These are phyloP conservation scores for Rhaphigaster nebulosa DNA, from an alignment of 2,888 invertebrate species.

Conservation along the genomic window DNA sequence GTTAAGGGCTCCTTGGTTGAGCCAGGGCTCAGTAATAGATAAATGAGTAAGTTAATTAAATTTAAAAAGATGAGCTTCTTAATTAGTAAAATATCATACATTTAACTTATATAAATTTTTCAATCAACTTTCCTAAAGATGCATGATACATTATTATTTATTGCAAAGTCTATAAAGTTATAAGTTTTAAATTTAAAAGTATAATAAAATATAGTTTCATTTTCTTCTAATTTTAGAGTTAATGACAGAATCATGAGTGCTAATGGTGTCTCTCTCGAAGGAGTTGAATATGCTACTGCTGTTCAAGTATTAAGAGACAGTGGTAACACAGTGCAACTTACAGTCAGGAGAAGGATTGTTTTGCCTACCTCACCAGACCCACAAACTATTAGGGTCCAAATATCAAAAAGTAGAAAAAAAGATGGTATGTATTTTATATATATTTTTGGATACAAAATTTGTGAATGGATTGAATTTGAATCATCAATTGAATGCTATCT, in stretches of 20 bases:
- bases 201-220: not conserved
- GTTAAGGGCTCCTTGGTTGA: no score
- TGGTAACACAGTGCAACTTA: slow-evolving; percentile 88
- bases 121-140: not conserved
- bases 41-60: not conserved
- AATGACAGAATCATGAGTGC: slow-evolving; percentile 98
- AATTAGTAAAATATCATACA: not conserved
- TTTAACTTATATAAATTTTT: not conserved
- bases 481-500: no score
- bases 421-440: slow-evolving; percentile 76
- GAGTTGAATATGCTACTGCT: slow-evolving; percentile 96
- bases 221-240: slow-evolving; percentile 76
- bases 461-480: not conserved
- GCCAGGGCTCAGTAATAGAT: not conserved
- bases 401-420: slow-evolving; percentile 94
- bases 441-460: not conserved
- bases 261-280: slow-evolving; percentile 95
- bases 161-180: not conserved
- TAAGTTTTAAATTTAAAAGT: not conserved
- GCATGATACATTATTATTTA: not conserved
- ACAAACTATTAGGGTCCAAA: slow-evolving; percentile 82
- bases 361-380: slow-evolving; percentile 71
- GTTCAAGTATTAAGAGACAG: slow-evolving; percentile 92
- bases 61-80: not conserved
- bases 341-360: slow-evolving; percentile 86